Evolutionary conservation across 2,113 vertebrate species (phyloP).

Genomic region (Zonotrichia leucophrys): DNA sequence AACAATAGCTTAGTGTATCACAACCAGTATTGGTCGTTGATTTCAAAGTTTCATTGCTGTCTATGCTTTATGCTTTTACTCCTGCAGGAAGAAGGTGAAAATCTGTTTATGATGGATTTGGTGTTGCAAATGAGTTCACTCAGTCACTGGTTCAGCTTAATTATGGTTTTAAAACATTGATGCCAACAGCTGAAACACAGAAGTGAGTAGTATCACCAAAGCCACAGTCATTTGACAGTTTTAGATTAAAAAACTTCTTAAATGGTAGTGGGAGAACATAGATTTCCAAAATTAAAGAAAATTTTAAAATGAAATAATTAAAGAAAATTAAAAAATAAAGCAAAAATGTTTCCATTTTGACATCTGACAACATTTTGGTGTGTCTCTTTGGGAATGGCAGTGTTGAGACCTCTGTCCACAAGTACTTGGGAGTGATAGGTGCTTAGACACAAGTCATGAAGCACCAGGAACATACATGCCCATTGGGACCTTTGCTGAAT

Average conservation of each 20-base stretch:
- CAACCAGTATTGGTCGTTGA: neutral
- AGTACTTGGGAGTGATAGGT: neutral
- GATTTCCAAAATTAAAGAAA: neutral
- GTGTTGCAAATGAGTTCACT: neutral
- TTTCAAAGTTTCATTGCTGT: neutral
- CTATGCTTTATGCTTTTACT: neutral
- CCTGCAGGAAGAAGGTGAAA: neutral
- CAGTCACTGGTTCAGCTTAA: neutral
- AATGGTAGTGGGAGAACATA: neutral
- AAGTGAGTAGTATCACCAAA: neutral
- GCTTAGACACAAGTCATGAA: neutral
- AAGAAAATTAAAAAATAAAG: neutral
- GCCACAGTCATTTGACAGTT: neutral
- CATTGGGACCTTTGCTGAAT: neutral
- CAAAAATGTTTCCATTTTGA: neutral
- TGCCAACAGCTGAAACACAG: neutral
- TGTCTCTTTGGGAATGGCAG: neutral
- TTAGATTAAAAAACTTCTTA: neutral
- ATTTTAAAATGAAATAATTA: neutral
- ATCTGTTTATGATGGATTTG: neutral
- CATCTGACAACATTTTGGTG: neutral
- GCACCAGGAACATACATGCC: neutral
- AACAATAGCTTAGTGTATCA: neutral
- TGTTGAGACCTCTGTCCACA: neutral
- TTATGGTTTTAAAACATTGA: neutral